A percentile compares a stretch with the other conserved stretches of the same genome.
Conservation (phyloP, 1,140 invertebrate species). For the Vollenhovia emeryi region DNA sequence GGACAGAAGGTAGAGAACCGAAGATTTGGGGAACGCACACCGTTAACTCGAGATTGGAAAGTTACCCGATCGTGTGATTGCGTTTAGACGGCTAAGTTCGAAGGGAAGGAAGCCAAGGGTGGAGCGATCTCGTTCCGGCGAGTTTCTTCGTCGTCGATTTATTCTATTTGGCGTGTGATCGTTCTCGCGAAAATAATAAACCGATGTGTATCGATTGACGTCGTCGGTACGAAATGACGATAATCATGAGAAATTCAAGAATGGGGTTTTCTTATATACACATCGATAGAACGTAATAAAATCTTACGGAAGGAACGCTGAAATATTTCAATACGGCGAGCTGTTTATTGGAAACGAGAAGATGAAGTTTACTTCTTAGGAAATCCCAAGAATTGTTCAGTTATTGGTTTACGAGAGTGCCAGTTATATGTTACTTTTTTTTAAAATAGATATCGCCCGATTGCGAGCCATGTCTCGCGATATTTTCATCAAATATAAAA, state of each 20-base stretch:
- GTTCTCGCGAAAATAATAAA: slow-evolving; percentile 54
- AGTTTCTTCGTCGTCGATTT: slow-evolving; percentile 5
- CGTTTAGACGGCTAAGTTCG: slow-evolving; percentile 69
- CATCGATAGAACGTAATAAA: background rate
- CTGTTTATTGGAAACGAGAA: slow-evolving; percentile 15
- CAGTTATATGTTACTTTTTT: background rate
- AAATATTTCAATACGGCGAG: slow-evolving; percentile 8
- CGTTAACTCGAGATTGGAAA: slow-evolving; percentile 78
- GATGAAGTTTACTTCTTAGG: background rate
- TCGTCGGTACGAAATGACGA: slow-evolving; percentile 11
- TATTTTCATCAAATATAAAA: no score
- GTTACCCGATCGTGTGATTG: slow-evolving; percentile 80
- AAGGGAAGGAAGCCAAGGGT: slow-evolving; percentile 59
- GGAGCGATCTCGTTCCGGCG: slow-evolving; percentile 31
- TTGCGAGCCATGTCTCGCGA: background rate
- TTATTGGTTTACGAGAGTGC: background rate
- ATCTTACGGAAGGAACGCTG: background rate
- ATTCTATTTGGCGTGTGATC: slow-evolving; percentile 41
- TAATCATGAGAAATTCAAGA: background rate
- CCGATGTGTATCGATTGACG: slow-evolving; percentile 23
- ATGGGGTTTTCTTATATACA: slow-evolving; percentile 43
- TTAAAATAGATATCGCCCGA: background rate
- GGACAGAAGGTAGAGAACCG: background rate
- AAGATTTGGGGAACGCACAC: slow-evolving; percentile 64
- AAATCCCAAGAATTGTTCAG: slow-evolving; percentile 1